Conservation (phyloP, 1,140 invertebrate genomes). For the Steinernema khuongi region DNA sequence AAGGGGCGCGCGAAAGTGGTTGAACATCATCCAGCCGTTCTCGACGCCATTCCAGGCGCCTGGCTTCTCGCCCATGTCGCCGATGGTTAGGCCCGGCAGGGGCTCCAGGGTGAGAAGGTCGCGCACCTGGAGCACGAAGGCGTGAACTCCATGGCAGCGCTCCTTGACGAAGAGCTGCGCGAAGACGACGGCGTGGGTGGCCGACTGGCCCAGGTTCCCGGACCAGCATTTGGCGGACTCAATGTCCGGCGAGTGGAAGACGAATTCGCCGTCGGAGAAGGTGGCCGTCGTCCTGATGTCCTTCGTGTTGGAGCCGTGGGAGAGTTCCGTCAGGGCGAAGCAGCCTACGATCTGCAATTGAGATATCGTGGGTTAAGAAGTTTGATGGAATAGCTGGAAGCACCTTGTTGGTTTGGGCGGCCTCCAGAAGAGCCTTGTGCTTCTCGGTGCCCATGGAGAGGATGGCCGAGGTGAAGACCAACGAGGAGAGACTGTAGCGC, state of each 20-base stretch:
- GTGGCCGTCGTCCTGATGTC: constrained; percentile 81
- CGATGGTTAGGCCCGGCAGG: constrained; percentile 71
- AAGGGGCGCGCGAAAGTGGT: constrained; percentile 74
- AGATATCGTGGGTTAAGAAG: constrained; percentile 17
- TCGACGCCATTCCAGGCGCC: constrained; percentile 77
- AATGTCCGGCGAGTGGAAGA: constrained; percentile 84
- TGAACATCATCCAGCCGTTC: constrained; percentile 68
- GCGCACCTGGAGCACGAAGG: constrained; percentile 75
- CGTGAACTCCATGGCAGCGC: constrained; percentile 72
- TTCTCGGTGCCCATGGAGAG: constrained; percentile 69
- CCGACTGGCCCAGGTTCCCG: constrained; percentile 80
- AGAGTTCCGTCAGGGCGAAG: constrained; percentile 83
- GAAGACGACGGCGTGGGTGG: constrained; percentile 79
- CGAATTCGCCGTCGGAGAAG: constrained; percentile 78
- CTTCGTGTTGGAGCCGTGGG: constrained; percentile 87
- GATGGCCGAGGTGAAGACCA: constrained; percentile 35
- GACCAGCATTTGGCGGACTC: constrained; percentile 91
- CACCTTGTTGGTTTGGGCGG: constrained; percentile 69
- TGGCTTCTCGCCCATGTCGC: constrained; percentile 82
- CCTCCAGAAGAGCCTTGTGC: constrained; percentile 69
- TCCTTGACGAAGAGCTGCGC: constrained; percentile 74
- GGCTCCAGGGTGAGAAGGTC: constrained; percentile 71
- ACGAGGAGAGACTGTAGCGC: constrained; percentile 48
- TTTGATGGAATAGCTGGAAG: constrained; percentile 29
- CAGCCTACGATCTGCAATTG: constrained; percentile 69